These are phyloP conservation scores for Eudyptes chrysolophus DNA, from an alignment of 2,113 vertebrate species.

Conservation along the genomic window DNA sequence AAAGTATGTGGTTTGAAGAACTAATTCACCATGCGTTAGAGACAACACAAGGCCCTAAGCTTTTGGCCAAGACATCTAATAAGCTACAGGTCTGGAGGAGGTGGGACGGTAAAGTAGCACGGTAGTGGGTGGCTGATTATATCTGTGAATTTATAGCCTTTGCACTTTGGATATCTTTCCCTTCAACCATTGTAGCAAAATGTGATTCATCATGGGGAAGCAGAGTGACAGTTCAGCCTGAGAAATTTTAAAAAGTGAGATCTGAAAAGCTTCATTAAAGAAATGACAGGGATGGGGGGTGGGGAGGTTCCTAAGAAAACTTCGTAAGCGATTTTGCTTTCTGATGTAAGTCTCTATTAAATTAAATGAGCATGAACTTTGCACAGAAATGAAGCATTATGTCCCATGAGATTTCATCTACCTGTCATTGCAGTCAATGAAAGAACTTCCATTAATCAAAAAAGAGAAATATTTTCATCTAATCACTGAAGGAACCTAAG, in stretches of 20 bases:
- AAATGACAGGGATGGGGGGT: background rate
- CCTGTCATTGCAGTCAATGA: background rate
- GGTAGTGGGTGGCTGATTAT: background rate
- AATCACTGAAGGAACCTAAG: background rate
- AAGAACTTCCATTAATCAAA: constrained; percentile 40
- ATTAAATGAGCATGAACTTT: constrained; percentile 30
- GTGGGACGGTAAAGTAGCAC: background rate
- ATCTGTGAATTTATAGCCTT: background rate
- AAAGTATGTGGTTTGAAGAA: background rate
- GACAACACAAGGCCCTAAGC: background rate
- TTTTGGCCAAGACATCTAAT: background rate
- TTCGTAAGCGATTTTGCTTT: background rate
- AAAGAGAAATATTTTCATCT: constrained; percentile 42
- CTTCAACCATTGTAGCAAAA: background rate
- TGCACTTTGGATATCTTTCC: background rate
- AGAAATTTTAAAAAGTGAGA: background rate
- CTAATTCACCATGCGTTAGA: background rate
- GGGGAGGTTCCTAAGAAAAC: background rate
- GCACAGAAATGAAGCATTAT: constrained; percentile 2
- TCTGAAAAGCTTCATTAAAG: background rate
- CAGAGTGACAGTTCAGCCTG: background rate
- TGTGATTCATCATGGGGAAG: background rate
- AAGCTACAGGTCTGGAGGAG: background rate
- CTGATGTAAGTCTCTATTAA: constrained; percentile 10
- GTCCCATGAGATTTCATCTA: constrained; percentile 18